Percentiles rank a stretch among this genome's conserved stretches.
Evolutionary conservation across 1,140 invertebrate genomes (phyloP).

Genomic region (Paramacrobiotus metropolitanus): DNA sequence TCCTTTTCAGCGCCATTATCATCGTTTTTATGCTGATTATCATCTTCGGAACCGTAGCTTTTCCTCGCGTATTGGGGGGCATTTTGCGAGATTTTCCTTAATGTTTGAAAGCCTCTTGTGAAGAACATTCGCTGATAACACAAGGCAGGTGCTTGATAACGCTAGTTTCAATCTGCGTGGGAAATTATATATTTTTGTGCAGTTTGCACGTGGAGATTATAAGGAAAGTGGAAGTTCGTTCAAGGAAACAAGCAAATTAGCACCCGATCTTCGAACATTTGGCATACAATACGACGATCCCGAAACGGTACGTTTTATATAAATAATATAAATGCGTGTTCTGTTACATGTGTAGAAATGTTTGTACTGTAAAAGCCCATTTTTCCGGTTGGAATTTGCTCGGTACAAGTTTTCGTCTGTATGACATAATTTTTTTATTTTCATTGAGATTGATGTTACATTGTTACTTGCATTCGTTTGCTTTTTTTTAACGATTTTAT

Average conservation of each 20-base stretch:
- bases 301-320: slow-evolving; percentile 19
- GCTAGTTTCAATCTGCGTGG: background rate
- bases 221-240: slow-evolving; percentile 22
- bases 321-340: too few relatives aligned
- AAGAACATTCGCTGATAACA: background rate
- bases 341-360: too few relatives aligned
- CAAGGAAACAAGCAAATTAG: slow-evolving; percentile 19
- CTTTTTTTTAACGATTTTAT: too few relatives aligned
- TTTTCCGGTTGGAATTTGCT: too few relatives aligned
- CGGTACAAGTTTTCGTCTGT: too few relatives aligned
- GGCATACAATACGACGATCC: slow-evolving; percentile 28
- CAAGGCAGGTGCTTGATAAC: background rate
- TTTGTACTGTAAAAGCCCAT: too few relatives aligned
- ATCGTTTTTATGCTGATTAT: background rate
- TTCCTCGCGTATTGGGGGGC: background rate
- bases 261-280: slow-evolving; percentile 19
- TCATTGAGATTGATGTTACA: too few relatives aligned
- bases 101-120: background rate
- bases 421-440: too few relatives aligned
- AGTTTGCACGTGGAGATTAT: slow-evolving; percentile 24
- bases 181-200: background rate
- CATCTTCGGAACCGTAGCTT: background rate
- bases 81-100: background rate
- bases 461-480: too few relatives aligned
- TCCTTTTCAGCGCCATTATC: background rate